Base-by-base conservation (phyloP, 2,797 vertebrate genomes). In the Cyprinodon diabolis region DNA sequence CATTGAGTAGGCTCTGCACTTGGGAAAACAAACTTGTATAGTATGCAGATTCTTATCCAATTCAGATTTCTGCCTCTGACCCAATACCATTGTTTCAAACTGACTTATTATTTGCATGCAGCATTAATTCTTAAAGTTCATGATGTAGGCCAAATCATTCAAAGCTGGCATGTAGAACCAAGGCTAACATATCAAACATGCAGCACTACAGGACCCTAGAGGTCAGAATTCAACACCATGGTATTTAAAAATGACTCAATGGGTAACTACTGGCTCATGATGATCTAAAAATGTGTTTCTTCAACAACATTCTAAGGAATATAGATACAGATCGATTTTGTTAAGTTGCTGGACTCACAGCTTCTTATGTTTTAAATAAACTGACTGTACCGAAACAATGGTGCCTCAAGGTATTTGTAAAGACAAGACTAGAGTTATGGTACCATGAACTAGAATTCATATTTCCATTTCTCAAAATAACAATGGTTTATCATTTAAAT, bases 401-500 rank as follows among this genome's bases (percentile, higher is more conserved):
- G 55, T 57, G 55, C 4, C 23, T 57, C 55, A 57, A 8, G 40
- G 40, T 43, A 43, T 40, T 12, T 17, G 37, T 63, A 15, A 11
- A 21, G 60, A 63, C 40, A 43, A 63, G 21, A 63, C 9, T 40
- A 21, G 17, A 9, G 60, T 5, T 21, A 62, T n/a, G 17, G 35
- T 62, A 30, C 30, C 30, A 2, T 30, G 30, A 30, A 30, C 56
- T 68, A 74, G 75, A 80, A 14, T 60, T 68, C 40, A 30, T 30
- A 30, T 30, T 30, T 30, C 30, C 30, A 68, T 79, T 83, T 58
- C 78, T 51, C 37, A 43, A n/a, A 21, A 43, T 79, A 77, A 60
- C 63, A 68, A 84, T 57, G 17, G 6, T 43, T 5, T 43, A 43
- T 72, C 58, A 74, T 68, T 52, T 74, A 45, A 48, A 56, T 69